A percentile compares a stretch with the other conserved stretches of the same genome.
Conservation (phyloP, 2,888 invertebrate species). For the Clepsis dumicolana region DNA sequence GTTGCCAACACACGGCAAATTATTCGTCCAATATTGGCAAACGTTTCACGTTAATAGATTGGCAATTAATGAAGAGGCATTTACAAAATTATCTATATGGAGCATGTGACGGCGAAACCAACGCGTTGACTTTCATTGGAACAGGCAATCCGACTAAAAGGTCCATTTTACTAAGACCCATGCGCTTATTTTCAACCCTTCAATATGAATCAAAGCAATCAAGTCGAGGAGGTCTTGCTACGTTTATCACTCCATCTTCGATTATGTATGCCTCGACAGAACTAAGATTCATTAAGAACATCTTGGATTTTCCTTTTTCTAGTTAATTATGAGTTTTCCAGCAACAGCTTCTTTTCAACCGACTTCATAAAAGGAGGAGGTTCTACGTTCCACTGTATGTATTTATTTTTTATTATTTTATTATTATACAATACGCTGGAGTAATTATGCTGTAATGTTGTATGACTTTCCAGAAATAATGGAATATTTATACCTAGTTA, state of each 20-base stretch:
- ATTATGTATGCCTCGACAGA: conserved; percentile 36
- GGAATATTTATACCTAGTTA: no score
- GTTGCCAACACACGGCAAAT: not conserved
- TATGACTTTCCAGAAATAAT: no score
- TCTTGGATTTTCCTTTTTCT: conserved; percentile 15
- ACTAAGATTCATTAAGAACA: conserved; percentile 34
- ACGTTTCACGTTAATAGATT: conserved; percentile 34
- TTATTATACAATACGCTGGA: no score
- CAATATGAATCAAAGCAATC: conserved; percentile 11
- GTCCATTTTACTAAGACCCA: conserved; percentile 44
- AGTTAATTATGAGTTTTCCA: not conserved
- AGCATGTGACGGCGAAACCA: conserved; percentile 45
- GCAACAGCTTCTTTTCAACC: not conserved
- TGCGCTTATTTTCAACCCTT: not conserved
- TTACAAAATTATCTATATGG: conserved; percentile 50
- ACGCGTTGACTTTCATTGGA: conserved; percentile 45
- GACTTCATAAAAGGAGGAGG: no score
- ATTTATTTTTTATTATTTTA: no score
- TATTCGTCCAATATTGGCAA: conserved; percentile 22
- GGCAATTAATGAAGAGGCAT: conserved; percentile 39
- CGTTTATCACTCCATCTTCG: conserved; percentile 16
- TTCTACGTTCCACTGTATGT: no score
- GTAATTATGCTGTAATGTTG: no score
- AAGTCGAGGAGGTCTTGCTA: conserved; percentile 18
- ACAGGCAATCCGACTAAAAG: conserved; percentile 56